A percentile compares a stretch with the other conserved stretches of the same genome.
Conservation (phyloP, 2,888 invertebrate genomes). For the Dynastes maya region DNA sequence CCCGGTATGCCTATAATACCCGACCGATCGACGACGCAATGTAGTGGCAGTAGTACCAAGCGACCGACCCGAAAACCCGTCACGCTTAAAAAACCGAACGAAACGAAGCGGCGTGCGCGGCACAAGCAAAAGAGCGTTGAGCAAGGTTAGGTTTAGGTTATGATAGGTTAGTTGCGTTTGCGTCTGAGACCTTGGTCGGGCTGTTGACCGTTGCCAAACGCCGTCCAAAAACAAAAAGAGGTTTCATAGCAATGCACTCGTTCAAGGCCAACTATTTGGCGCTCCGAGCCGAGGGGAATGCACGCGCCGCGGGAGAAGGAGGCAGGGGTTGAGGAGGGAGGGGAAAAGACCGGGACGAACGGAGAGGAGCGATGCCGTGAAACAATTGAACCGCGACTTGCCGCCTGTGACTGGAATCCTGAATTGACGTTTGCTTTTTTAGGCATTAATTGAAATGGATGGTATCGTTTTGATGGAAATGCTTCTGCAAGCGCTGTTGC, state of each 20-base stretch:
- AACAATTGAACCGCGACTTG: conserved; percentile 71
- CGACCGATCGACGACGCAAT: not conserved
- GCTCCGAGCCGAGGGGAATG: conserved; percentile 64
- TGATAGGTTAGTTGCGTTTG: conserved; percentile 68
- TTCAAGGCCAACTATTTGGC: conserved; percentile 71
- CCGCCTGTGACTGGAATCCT: conserved; percentile 70
- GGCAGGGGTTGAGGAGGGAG: conserved; percentile 57
- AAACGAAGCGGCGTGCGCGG: conserved; percentile 24
- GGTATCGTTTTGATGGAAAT: conserved; percentile 68
- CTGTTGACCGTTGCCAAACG: conserved; percentile 72
- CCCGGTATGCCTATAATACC: not conserved
- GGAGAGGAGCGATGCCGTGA: conserved; percentile 64
- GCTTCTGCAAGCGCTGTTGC: conserved; percentile 56
- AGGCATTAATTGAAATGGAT: conserved; percentile 69
- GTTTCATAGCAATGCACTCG: conserved; percentile 71
- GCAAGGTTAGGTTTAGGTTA: conserved; percentile 67
- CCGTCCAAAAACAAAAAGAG: conserved; percentile 70
- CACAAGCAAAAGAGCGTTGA: conserved; percentile 63
- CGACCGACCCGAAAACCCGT: conserved; percentile 47
- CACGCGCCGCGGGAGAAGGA: conserved; percentile 59
- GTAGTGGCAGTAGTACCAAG: not conserved
- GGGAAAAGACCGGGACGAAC: conserved; percentile 57
- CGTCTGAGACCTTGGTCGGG: conserved; percentile 70
- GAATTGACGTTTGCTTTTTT: conserved; percentile 69
- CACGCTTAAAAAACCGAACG: conserved; percentile 43